Evolutionary conservation across 1,140 invertebrate species (phyloP).

Genomic region (Cryptotermes secundus): DNA sequence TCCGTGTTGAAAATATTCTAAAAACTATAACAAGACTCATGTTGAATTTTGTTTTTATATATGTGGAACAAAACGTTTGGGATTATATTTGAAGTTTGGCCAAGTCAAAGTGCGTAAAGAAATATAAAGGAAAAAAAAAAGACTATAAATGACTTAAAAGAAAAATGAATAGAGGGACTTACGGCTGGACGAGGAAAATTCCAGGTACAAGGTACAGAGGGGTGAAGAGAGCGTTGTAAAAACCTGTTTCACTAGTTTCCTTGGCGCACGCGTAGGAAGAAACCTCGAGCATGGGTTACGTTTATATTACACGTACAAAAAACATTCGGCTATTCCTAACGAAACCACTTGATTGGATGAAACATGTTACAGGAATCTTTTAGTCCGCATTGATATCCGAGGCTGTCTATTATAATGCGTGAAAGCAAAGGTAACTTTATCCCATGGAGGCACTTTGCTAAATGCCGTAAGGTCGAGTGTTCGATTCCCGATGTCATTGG

Average conservation of each 20-base stretch:
- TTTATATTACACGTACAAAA: background rate
- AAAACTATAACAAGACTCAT: background rate
- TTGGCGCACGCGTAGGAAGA: slow-evolving; percentile 6
- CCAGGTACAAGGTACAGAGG: background rate
- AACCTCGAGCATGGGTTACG: background rate
- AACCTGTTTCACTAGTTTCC: background rate
- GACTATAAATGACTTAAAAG: background rate
- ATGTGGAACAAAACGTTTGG: background rate
- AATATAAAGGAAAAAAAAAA: background rate
- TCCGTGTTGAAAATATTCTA: background rate
- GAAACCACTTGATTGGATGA: background rate
- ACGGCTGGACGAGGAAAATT: slow-evolving; percentile 10
- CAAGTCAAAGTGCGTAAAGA: slow-evolving; percentile 7
- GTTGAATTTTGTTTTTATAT: background rate
- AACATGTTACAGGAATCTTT: background rate
- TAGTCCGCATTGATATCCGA: no score
- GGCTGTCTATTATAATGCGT: no score
- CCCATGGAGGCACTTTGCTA: no score
- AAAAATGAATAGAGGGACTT: slow-evolving; percentile 5
- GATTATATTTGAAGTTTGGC: slow-evolving; percentile 11
- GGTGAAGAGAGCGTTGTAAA: background rate
- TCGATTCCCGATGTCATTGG: no score
- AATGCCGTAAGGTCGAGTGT: no score
- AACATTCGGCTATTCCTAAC: background rate
- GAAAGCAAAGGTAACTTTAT: no score